Evolutionary conservation across 2,888 invertebrate genomes (phyloP).

Genomic region (Agrotis clavis): DNA sequence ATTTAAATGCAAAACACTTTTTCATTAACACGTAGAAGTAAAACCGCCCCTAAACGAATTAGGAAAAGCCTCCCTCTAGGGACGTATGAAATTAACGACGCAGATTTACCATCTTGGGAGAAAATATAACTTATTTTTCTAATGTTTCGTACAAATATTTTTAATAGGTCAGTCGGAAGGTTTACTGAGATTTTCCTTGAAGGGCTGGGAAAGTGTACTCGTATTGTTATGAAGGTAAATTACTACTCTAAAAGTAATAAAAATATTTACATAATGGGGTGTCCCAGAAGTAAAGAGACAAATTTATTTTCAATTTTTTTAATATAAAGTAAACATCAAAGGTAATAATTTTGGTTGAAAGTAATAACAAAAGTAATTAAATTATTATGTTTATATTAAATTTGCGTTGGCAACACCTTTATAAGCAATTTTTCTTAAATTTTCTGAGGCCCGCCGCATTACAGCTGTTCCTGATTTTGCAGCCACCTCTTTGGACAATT

Average conservation of each 20-base stretch:
- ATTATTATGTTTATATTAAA: no score
- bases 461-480: no score
- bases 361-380: no score
- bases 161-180: slow-evolving; percentile 15
- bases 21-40: slow-evolving; percentile 79
- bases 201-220: background rate
- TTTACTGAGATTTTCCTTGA: slow-evolving; percentile 9
- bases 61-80: slow-evolving; percentile 76
- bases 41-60: slow-evolving; percentile 78
- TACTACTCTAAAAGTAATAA: background rate
- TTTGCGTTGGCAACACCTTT: no score
- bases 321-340: no score
- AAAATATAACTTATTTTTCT: slow-evolving; percentile 63
- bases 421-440: no score
- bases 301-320: no score
- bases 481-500: no score
- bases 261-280: no score
- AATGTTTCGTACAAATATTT: slow-evolving; percentile 33
- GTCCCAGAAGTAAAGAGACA: no score
- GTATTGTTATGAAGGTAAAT: slow-evolving; percentile 5
- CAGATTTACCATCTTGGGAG: slow-evolving; percentile 73
- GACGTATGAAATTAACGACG: slow-evolving; percentile 78
- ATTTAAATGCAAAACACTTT: slow-evolving; percentile 78
- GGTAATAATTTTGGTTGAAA: no score
- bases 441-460: no score